A percentile compares a stretch with the other conserved stretches of the same genome.
Conservation (phyloP, 1,140 invertebrate genomes). For the Eufriesea mexicana region DNA sequence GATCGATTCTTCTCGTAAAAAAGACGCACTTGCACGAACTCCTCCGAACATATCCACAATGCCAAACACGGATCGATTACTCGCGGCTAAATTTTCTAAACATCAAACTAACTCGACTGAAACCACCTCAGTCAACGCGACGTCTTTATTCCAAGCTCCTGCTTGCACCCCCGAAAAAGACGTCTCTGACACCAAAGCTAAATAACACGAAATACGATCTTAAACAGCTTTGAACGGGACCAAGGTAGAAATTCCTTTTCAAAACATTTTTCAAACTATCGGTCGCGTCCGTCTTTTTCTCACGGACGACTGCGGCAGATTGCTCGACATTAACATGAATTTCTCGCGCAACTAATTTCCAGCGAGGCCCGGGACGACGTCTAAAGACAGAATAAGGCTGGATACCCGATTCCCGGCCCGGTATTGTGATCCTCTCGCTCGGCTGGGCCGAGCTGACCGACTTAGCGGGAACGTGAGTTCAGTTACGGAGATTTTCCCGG, state of each 20-base stretch:
- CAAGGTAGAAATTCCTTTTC: neutral
- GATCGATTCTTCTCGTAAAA: neutral
- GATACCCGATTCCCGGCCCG: slow-evolving; percentile 34
- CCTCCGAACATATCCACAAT: neutral
- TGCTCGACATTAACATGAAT: slow-evolving; percentile 65
- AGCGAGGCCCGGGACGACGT: slow-evolving; percentile 4
- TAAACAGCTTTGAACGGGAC: neutral
- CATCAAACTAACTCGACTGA: neutral
- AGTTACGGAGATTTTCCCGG: slow-evolving; percentile 63
- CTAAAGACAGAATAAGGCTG: slow-evolving; percentile 21
- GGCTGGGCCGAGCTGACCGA: slow-evolving; percentile 72
- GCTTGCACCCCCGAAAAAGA: too few species aligned
- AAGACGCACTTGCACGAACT: neutral
- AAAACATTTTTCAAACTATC: neutral
- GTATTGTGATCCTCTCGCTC: slow-evolving; percentile 69
- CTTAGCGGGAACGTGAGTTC: slow-evolving; percentile 64
- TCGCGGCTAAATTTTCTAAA: neutral
- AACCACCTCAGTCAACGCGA: neutral
- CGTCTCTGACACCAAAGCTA: too few species aligned
- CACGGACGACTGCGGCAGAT: slow-evolving; percentile 56
- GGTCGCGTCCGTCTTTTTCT: slow-evolving; percentile 33
- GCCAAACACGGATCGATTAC: neutral
- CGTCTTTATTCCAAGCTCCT: too few species aligned
- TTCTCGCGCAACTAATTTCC: slow-evolving; percentile 68
- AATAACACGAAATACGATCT: too few species aligned